A percentile compares a stretch with the other conserved stretches of the same genome.
Evolutionary conservation across 1,140 invertebrate genomes (phyloP).

Genomic region (Drosophila nannoptera): DNA sequence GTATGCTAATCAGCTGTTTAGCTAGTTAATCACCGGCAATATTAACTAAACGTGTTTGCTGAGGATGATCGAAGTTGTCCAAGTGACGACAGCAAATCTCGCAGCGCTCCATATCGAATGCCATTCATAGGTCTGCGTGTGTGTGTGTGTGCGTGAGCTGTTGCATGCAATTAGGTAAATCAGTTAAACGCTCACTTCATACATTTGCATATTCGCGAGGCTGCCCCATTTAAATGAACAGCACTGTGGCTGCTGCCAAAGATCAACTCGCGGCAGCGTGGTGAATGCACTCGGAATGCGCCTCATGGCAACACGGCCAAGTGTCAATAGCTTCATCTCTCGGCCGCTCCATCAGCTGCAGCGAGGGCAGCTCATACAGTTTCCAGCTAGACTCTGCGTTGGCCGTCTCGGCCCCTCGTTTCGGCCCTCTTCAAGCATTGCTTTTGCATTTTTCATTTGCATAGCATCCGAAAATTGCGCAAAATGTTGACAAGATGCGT

Average conservation of each 20-base stretch:
- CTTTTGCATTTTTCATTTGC: conserved; percentile 31
- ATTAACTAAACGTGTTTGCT: conserved; percentile 34
- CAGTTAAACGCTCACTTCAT: conserved; percentile 4
- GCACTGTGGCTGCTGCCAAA: conserved; percentile 31
- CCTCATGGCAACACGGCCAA: conserved; percentile 46
- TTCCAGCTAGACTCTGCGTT: not conserved
- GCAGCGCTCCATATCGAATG: conserved; percentile 13
- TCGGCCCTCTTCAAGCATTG: conserved; percentile 2
- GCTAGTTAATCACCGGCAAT: conserved; percentile 24
- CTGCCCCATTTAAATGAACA: conserved; percentile 31
- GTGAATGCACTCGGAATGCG: conserved; percentile 42
- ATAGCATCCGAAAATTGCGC: conserved; percentile 37
- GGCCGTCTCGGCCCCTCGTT: not conserved
- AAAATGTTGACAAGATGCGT: conserved; percentile 48
- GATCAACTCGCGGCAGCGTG: conserved; percentile 36
- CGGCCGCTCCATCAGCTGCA: conserved; percentile 26
- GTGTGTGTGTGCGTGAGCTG: conserved; percentile 5
- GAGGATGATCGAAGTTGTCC: conserved; percentile 33
- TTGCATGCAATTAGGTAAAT: conserved; percentile 32
- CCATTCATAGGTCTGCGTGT: conserved; percentile 11
- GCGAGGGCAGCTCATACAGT: conserved; percentile 9
- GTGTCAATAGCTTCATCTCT: conserved; percentile 39
- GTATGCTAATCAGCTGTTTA: conserved; percentile 33
- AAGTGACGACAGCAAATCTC: conserved; percentile 6
- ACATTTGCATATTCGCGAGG: conserved; percentile 6